Evolutionary conservation across 92 coral and sea anemone species (phyloP).

Genomic region (Meandrina meandrites): DNA sequence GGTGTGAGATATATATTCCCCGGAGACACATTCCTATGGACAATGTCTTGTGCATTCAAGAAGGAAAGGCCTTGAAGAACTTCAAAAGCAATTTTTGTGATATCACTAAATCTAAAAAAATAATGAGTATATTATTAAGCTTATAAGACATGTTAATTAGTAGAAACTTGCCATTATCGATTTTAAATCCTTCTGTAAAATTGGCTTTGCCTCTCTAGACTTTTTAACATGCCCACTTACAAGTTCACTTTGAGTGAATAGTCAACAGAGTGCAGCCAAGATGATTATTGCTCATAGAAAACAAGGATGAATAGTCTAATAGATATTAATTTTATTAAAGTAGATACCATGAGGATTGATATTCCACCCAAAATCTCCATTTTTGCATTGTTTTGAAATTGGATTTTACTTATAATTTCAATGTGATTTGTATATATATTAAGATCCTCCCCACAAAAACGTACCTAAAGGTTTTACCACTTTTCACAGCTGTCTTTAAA

Average conservation of each 20-base stretch:
- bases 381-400: no score
- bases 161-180: not conserved
- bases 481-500: constrained; percentile 59
- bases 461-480: constrained; percentile 75
- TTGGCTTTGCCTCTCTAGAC: not conserved
- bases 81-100: constrained; percentile 79
- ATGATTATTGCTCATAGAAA: no score
- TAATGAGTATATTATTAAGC: not conserved
- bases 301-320: no score
- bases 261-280: no score
- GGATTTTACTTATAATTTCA: no score
- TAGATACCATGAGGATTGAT: no score
- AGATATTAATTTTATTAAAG: no score
- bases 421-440: no score
- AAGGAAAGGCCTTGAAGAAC: constrained; percentile 77
- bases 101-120: constrained; percentile 31
- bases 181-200: not conserved
- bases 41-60: constrained; percentile 78
- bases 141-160: no score
- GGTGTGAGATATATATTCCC: constrained; percentile 70
- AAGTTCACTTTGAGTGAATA: no score
- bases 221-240: no score
- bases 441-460: not conserved
- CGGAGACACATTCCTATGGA: constrained; percentile 84
- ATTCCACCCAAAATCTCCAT: no score